Conservation (phyloP, 2,888 invertebrate genomes). For the Toxonevra muliebris region DNA sequence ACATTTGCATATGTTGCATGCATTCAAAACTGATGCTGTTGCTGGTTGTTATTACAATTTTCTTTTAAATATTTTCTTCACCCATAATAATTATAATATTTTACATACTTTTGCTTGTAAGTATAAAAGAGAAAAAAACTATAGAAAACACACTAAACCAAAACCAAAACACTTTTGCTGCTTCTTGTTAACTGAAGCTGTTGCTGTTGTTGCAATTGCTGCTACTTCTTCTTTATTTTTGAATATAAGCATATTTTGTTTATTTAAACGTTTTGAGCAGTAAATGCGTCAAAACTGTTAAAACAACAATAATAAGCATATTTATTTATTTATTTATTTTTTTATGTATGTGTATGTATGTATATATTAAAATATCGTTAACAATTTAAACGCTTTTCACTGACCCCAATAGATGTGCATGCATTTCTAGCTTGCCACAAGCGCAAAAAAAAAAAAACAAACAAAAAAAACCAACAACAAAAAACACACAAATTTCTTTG, state of each 20-base stretch:
- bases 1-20: too few species aligned
- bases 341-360: slow-evolving; percentile 17
- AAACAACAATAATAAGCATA: slow-evolving; percentile 22
- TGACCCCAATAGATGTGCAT: slow-evolving; percentile 58
- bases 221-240: slow-evolving; percentile 8
- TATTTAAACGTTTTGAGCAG: too few species aligned
- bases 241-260: not conserved
- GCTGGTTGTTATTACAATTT: not conserved
- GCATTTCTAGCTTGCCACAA: too few species aligned
- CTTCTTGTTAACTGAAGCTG: not conserved
- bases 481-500: slow-evolving; percentile 5
- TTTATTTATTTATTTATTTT: slow-evolving; percentile 15
- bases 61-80: slow-evolving; percentile 1
- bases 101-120: not conserved
- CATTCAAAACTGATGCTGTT: not conserved
- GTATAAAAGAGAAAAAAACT: too few species aligned
- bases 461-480: slow-evolving; percentile 1
- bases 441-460: not conserved
- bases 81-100: not conserved
- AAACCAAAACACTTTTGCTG: slow-evolving; percentile 2
- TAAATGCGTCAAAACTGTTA: slow-evolving; percentile 32
- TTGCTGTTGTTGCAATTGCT: not conserved
- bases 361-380: slow-evolving; percentile 52
- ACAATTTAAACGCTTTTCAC: slow-evolving; percentile 61
- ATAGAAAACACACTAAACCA: not conserved